These are phyloP conservation scores for Paedocypris sp. DNA, from an alignment of 2,113 vertebrate genomes.

Conservation along the genomic window DNA sequence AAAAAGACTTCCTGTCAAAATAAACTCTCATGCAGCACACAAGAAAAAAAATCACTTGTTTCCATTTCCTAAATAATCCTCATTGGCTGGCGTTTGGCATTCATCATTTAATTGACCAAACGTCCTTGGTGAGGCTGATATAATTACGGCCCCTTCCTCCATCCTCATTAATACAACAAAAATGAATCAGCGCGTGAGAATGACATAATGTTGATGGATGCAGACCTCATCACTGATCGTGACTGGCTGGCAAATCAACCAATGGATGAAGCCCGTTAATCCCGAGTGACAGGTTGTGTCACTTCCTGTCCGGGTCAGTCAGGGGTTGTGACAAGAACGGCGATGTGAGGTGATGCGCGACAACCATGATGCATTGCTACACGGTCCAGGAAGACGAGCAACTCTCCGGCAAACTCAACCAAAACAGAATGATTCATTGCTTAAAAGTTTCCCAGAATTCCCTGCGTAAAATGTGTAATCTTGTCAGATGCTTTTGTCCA, in stretches of 20 bases:
- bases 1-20: neutral
- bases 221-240: neutral
- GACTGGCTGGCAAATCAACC: conserved; percentile 1
- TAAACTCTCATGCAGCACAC: neutral
- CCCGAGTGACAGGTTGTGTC: neutral
- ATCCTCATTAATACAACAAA: conserved; percentile 33
- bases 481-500: too few species aligned
- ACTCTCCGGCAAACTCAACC: too few species aligned
- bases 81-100: conserved; percentile 4
- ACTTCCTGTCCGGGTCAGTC: neutral
- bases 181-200: conserved; percentile 27
- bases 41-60: too few species aligned
- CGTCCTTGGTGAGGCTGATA: conserved; percentile 27
- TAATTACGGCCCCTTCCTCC: conserved; percentile 29
- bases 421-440: too few species aligned
- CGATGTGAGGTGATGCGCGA: conserved; percentile 5
- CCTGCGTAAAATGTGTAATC: too few species aligned
- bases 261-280: neutral
- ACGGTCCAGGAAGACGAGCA: neutral
- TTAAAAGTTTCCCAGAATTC: too few species aligned
- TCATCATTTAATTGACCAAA: conserved; percentile 34
- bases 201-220: conserved; percentile 31
- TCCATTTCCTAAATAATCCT: neutral
- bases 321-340: neutral
- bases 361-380: neutral